Percentiles rank a stretch among this genome's conserved stretches.
Evolutionary conservation across 1,140 invertebrate genomes (phyloP).

Genomic region (Scylla paramamosain): DNA sequence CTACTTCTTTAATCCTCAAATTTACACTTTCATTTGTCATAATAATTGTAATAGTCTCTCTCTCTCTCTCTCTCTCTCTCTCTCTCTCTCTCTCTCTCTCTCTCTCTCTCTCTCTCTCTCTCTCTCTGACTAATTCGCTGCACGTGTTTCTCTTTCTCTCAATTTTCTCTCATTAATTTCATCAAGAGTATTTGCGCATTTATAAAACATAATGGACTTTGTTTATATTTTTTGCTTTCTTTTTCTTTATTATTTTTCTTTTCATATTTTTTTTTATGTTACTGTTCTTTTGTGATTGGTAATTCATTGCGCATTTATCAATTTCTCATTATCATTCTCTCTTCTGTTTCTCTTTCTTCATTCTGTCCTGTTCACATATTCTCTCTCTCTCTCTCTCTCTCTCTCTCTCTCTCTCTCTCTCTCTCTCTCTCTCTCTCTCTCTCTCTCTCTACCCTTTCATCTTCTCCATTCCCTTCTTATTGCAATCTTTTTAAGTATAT

Average conservation of each 20-base stretch:
- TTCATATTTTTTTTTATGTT: neutral
- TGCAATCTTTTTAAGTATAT: no score
- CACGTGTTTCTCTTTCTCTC: no score
- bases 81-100: no score
- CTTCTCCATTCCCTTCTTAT: neutral
- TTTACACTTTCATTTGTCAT: no score
- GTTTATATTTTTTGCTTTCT: neutral
- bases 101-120: neutral
- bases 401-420: neutral
- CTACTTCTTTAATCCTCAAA: no score
- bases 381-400: no score
- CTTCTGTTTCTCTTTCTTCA: neutral
- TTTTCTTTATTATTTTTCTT: neutral
- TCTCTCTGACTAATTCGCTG: neutral
- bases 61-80: no score
- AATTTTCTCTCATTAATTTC: no score
- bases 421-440: neutral
- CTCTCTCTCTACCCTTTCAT: neutral
- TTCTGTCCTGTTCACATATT: neutral
- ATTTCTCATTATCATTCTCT: neutral
- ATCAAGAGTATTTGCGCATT: no score
- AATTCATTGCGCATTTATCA: neutral
- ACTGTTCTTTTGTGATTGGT: no score
- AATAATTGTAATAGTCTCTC: no score
- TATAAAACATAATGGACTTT: neutral